Evolutionary conservation across 1,140 invertebrate species (phyloP).

Genomic region (Tribolium castaneum): DNA sequence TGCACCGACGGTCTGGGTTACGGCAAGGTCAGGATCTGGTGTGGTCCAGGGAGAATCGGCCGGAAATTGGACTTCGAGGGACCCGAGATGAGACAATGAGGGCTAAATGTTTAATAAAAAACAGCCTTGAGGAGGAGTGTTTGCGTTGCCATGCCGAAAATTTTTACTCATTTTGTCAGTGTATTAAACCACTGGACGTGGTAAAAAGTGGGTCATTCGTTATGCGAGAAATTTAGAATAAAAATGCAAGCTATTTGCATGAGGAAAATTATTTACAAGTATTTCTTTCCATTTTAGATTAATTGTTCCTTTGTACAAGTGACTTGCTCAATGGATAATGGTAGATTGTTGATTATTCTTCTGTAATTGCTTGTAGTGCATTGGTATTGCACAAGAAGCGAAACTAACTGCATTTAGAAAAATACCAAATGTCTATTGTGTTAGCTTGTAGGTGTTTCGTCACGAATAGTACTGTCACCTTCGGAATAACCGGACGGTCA

Average conservation of each 20-base stretch:
- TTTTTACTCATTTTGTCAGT: neutral
- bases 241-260: neutral
- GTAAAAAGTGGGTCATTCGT: neutral
- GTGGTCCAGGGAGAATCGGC: constrained; percentile 33
- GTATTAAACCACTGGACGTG: neutral
- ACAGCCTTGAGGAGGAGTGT: neutral
- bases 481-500: neutral
- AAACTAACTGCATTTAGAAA: neutral
- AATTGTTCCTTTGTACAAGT: neutral
- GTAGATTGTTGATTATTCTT: neutral
- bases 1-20: constrained; percentile 57
- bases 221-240: neutral
- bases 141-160: neutral
- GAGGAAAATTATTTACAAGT: neutral
- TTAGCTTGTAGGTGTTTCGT: neutral
- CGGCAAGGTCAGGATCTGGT: constrained; percentile 56
- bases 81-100: neutral
- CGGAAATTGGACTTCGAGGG: neutral
- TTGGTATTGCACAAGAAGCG: neutral
- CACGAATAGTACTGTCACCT: neutral
- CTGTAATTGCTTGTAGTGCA: neutral
- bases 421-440: neutral
- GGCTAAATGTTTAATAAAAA: neutral
- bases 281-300: neutral
- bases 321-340: neutral